These are phyloP conservation scores for Psilopogon haemacephalus DNA, from an alignment of 2,113 vertebrate species.

Conservation along the genomic window DNA sequence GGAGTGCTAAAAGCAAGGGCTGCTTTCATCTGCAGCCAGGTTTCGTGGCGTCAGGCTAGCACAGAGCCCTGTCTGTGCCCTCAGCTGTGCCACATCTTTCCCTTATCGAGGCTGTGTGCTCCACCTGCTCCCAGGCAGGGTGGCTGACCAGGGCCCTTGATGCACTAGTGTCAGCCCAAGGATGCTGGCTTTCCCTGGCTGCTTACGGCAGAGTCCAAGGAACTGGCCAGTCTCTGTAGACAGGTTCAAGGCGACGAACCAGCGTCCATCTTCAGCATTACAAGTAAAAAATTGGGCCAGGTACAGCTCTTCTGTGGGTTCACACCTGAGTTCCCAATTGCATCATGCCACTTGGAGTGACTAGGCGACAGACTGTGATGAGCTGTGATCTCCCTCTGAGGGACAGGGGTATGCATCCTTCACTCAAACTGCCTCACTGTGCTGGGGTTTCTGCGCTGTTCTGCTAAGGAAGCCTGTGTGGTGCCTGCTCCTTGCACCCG, in stretches of 20 bases:
- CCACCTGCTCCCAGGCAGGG: neutral
- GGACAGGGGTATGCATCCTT: neutral
- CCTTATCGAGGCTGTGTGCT: neutral
- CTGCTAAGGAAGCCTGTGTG: neutral
- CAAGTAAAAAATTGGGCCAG: neutral
- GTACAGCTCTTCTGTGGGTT: neutral
- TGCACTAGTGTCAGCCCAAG: accelerated
- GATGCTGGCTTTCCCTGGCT: accelerated
- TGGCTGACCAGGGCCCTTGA: accelerated
- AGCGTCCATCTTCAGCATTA: neutral
- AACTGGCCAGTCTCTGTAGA: neutral
- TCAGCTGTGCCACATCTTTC: neutral
- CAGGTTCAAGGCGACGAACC: neutral
- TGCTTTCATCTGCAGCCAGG: neutral
- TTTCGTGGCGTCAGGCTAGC: accelerated
- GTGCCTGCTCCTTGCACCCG: slow-evolving; percentile 3
- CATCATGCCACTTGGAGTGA: neutral
- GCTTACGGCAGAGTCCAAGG: neutral
- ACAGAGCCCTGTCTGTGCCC: neutral
- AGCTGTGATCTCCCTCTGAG: neutral
- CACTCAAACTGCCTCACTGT: neutral
- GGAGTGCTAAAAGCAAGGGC: neutral
- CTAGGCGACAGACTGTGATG: neutral
- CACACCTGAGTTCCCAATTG: neutral
- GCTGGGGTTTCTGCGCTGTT: accelerated